Evolutionary conservation across 2,888 invertebrate species (phyloP).

Genomic region (Biston stratarius): DNA sequence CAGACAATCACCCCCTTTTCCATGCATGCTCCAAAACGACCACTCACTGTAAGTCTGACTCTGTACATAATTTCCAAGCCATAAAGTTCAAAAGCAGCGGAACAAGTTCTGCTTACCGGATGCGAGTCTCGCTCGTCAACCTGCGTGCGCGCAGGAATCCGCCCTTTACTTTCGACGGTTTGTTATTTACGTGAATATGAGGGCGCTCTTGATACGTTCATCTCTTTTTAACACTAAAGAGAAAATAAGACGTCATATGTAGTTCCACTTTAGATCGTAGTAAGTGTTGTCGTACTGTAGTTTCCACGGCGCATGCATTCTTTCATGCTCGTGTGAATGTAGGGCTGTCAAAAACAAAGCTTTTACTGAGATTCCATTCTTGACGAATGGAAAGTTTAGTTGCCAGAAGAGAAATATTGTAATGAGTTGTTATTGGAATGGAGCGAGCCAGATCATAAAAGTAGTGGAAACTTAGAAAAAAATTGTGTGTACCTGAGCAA

Average conservation of each 20-base stretch:
- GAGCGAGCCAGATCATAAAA: not conserved
- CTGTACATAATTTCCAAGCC: conserved; percentile 17
- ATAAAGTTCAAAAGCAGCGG: conserved; percentile 35
- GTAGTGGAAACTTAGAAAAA: no score
- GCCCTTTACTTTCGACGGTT: conserved; percentile 58
- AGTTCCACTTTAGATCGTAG: no score
- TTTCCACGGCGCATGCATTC: conserved; percentile 58
- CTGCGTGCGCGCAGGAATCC: conserved; percentile 66
- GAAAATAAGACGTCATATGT: no score
- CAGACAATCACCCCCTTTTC: not conserved
- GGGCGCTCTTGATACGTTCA: no score
- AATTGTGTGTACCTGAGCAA: no score
- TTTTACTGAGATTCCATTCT: conserved; percentile 8
- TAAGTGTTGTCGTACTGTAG: no score
- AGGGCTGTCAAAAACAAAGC: conserved; percentile 45
- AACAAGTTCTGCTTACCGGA: conserved; percentile 52
- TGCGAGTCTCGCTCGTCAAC: conserved; percentile 51
- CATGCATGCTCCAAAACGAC: no score
- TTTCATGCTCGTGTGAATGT: conserved; percentile 50
- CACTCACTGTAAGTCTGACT: not conserved
- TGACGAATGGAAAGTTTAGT: conserved; percentile 8
- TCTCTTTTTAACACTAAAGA: no score
- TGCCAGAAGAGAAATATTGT: not conserved
- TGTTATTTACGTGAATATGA: no score
- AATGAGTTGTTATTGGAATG: not conserved